phyloP scores from a whole-genome alignment of 2,113 vertebrate genomes.

The Austrofundulus limnaeus region DNA sequence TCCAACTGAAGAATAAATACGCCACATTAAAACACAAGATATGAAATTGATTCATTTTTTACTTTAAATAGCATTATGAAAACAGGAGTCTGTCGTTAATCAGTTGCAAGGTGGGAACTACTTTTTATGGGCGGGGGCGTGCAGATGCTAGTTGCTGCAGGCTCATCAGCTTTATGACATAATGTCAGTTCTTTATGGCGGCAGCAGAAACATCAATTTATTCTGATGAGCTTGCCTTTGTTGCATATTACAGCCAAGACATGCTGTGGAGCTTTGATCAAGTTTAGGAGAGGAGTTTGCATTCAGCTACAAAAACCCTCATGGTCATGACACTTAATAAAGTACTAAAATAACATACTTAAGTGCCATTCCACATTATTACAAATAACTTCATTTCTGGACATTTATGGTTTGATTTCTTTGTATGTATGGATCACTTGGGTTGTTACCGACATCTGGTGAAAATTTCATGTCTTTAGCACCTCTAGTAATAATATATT shows the following conservation, averaged over 20 bases:
- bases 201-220: conserved; percentile 61
- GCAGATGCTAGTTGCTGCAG: conserved; percentile 44
- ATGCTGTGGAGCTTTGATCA: conserved; percentile 22
- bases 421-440: too few species aligned
- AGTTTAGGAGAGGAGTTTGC: conserved; percentile 1
- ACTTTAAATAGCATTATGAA: conserved; percentile 68
- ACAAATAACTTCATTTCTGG: too few species aligned
- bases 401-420: too few species aligned
- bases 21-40: conserved; percentile 70
- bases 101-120: conserved; percentile 39
- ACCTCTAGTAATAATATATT: too few species aligned
- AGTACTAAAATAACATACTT: too few species aligned
- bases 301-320: conserved; percentile 1
- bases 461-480: too few species aligned
- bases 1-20: conserved; percentile 69
- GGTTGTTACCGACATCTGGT: too few species aligned
- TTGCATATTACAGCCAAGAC: conserved; percentile 49
- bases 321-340: not conserved
- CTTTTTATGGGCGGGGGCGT: conserved; percentile 23
- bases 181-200: conserved; percentile 48
- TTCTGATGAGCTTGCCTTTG: conserved; percentile 57
- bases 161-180: conserved; percentile 62
- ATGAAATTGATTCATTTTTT: conserved; percentile 72
- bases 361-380: too few species aligned
- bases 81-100: conserved; percentile 50